Conservation (phyloP, 2,888 invertebrate species). For the Sialis lutaria region DNA sequence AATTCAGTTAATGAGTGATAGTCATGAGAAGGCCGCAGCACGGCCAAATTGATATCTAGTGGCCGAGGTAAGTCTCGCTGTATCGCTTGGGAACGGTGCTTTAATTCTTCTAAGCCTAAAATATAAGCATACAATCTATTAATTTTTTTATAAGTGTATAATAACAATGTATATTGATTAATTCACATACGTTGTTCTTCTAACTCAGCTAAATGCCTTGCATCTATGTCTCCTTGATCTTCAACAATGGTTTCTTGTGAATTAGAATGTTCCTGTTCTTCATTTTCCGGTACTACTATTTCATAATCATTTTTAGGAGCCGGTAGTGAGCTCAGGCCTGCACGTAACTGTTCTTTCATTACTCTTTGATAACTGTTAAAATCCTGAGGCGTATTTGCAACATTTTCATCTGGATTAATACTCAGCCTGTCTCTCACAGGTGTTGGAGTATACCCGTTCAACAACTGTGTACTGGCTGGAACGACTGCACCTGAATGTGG, state of each 20-base stretch:
- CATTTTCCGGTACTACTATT: constrained; percentile 85
- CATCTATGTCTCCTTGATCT: constrained; percentile 78
- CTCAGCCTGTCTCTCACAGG: constrained; percentile 83
- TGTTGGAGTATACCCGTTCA: constrained; percentile 39
- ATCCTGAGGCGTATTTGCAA: constrained; percentile 51
- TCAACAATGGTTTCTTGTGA: constrained; percentile 31
- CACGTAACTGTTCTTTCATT: constrained; percentile 53
- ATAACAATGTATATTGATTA: neutral
- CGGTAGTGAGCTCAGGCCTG: constrained; percentile 67
- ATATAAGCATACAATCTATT: neutral
- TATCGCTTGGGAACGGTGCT: constrained; percentile 68
- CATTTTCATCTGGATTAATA: constrained; percentile 79
- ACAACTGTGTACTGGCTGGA: constrained; percentile 17
- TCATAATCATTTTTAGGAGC: constrained; percentile 94
- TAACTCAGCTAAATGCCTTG: constrained; percentile 45
- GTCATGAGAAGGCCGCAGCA: constrained; percentile 58
- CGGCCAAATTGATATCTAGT: constrained; percentile 65
- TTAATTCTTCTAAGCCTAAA: constrained; percentile 44
- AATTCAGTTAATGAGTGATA: constrained; percentile 67
- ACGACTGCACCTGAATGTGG: constrained; percentile 32
- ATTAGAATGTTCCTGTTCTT: constrained; percentile 26
- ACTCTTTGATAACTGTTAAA: constrained; percentile 50
- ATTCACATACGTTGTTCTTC: constrained; percentile 39
- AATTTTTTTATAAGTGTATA: neutral
- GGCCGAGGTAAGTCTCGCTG: constrained; percentile 76